Percentiles rank a stretch among this genome's conserved stretches.
These are phyloP conservation scores for Crotophaga sulcirostris DNA, from an alignment of 2,113 vertebrate species.

Conservation along the genomic window DNA sequence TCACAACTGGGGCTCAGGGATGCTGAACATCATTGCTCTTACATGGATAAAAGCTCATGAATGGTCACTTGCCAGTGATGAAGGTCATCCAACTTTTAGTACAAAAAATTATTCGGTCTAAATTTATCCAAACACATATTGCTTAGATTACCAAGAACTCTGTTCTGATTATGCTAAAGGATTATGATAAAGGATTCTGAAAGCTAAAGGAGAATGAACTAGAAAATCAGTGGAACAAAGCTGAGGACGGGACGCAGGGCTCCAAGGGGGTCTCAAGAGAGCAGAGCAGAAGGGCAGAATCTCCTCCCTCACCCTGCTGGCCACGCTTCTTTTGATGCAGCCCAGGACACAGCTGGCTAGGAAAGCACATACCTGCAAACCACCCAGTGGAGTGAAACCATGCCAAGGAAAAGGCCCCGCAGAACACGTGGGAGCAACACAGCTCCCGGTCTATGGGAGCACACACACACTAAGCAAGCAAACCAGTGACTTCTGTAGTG, in stretches of 20 bases:
- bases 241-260: neutral
- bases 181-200: too few relatives aligned
- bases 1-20: neutral
- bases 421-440: neutral
- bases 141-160: neutral
- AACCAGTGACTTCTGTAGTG: neutral
- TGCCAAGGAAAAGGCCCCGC: neutral
- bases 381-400: accelerated
- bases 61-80: neutral
- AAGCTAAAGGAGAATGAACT: neutral
- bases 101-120: neutral
- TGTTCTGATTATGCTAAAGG: neutral
- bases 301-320: too few relatives aligned
- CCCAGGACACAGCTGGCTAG: too few relatives aligned
- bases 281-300: too few relatives aligned
- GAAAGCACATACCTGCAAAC: neutral
- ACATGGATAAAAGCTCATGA: neutral
- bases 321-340: too few relatives aligned
- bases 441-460: neutral
- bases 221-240: neutral
- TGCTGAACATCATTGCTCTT: neutral
- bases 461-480: neutral
- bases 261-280: too few relatives aligned
- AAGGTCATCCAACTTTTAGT: neutral
- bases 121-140: neutral